A percentile compares a stretch with the other conserved stretches of the same genome.
Conservation (phyloP, 2,113 vertebrate genomes). For the Laticauda colubrina region DNA sequence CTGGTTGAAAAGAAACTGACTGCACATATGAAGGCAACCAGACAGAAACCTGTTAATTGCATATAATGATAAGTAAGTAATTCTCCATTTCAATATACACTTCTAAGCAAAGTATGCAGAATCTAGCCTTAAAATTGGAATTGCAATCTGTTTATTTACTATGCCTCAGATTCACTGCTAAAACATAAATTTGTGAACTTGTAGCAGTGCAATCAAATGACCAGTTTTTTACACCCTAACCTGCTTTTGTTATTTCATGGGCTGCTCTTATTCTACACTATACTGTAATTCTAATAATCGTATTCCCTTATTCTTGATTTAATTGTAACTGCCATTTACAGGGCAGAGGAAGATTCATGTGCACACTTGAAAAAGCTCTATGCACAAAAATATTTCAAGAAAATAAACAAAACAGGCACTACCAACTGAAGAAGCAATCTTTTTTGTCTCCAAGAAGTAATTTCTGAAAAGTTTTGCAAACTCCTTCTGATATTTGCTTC, state of each 20-base stretch:
- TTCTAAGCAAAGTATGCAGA: not conserved
- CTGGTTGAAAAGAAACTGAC: slow-evolving; percentile 94
- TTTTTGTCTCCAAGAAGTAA: not conserved
- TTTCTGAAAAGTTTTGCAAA: not conserved
- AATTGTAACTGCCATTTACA: not conserved
- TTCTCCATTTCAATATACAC: slow-evolving; percentile 2
- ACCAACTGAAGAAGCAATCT: not conserved
- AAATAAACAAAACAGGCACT: not conserved
- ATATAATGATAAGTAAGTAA: slow-evolving; percentile 13
- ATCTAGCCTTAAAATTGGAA: slow-evolving; percentile 14
- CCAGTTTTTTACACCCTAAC: not conserved
- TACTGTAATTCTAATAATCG: not conserved
- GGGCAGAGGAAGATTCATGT: not conserved
- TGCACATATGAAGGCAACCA: slow-evolving; percentile 82
- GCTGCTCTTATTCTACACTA: not conserved
- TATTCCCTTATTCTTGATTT: not conserved
- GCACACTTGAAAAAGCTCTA: not conserved
- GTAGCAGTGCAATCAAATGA: not conserved
- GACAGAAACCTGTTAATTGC: slow-evolving; percentile 78
- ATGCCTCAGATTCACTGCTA: not conserved
- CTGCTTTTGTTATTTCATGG: not conserved
- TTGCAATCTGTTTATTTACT: not conserved
- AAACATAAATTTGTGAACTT: not conserved
- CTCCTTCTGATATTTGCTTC: not conserved
- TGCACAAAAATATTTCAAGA: not conserved